Percentiles rank a stretch among this genome's conserved stretches.
These are phyloP conservation scores for Macrotis lagotis DNA, from an alignment of 2,113 vertebrate genomes.

Conservation along the genomic window DNA sequence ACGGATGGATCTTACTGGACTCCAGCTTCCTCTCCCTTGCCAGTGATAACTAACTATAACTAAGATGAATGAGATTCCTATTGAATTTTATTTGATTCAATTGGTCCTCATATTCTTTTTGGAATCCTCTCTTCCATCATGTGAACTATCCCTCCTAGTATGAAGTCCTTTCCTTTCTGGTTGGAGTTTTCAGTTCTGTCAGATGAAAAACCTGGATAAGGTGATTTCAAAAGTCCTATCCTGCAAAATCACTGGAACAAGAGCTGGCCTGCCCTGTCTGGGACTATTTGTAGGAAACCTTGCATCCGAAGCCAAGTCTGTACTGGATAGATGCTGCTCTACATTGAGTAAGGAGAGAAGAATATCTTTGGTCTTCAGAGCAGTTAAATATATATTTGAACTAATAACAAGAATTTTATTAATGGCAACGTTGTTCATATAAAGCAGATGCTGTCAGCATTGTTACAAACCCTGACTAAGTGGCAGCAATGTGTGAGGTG, in stretches of 20 bases:
- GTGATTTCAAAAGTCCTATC: not conserved
- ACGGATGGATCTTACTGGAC: not conserved
- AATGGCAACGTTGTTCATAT: slow-evolving; percentile 47
- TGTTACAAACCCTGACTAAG: slow-evolving; percentile 51
- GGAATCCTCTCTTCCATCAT: not conserved
- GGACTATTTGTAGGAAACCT: not conserved
- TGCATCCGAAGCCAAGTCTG: not conserved
- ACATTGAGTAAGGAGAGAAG: not conserved
- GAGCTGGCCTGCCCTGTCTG: not conserved
- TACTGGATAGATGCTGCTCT: not conserved
- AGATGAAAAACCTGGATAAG: not conserved
- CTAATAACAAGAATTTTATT: slow-evolving; percentile 49
- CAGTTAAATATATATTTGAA: slow-evolving; percentile 51
- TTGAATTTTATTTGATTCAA: not conserved
- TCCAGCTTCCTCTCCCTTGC: not conserved
- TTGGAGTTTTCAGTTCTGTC: not conserved
- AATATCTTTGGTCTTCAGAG: slow-evolving; percentile 43
- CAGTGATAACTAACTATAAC: not conserved
- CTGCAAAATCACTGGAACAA: not conserved
- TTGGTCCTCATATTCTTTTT: not conserved
- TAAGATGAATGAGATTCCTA: not conserved
- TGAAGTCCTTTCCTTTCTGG: not conserved
- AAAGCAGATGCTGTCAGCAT: slow-evolving; percentile 64
- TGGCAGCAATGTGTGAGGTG: slow-evolving; percentile 52
- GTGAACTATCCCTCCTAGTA: not conserved